phyloP scores from a whole-genome alignment of 1,140 invertebrate genomes.

The Drosophila elegans region DNA sequence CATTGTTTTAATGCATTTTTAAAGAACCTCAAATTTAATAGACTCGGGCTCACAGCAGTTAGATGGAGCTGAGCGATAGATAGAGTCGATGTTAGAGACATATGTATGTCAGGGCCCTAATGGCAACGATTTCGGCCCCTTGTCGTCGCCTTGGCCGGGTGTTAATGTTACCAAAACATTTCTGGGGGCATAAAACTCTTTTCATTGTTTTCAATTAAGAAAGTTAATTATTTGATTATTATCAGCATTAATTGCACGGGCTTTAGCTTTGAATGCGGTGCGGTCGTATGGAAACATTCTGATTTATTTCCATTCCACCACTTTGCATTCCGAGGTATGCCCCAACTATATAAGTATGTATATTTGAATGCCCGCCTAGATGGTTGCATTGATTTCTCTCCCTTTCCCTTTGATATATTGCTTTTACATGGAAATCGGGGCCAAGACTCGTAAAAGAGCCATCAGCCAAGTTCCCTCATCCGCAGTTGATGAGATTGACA shows the following conservation, averaged over 20 bases:
- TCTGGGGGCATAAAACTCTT: constrained; percentile 63
- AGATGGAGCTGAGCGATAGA: constrained; percentile 34
- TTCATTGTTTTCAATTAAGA: constrained; percentile 83
- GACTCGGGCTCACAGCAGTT: constrained; percentile 38
- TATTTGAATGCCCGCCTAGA: constrained; percentile 55
- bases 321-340: constrained; percentile 35
- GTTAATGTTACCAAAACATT: constrained; percentile 82
- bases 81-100: constrained; percentile 28
- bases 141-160: constrained; percentile 46
- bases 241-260: constrained; percentile 76
- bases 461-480: constrained; percentile 5
- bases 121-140: constrained; percentile 19
- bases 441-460: constrained; percentile 39
- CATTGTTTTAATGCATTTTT: constrained; percentile 75
- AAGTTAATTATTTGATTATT: constrained; percentile 84
- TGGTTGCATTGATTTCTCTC: constrained; percentile 47
- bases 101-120: constrained; percentile 42
- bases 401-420: constrained; percentile 49
- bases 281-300: constrained; percentile 54
- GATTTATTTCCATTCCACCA: constrained; percentile 51
- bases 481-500: constrained; percentile 36
- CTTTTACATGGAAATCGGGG: constrained; percentile 53
- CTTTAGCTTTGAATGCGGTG: constrained; percentile 26
- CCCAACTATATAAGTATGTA: constrained; percentile 25
- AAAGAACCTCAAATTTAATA: constrained; percentile 77